Percentiles rank a stretch among this genome's conserved stretches.
Evolutionary conservation across 2,888 invertebrate genomes (phyloP).

Genomic region (Yponomeuta cagnagella): DNA sequence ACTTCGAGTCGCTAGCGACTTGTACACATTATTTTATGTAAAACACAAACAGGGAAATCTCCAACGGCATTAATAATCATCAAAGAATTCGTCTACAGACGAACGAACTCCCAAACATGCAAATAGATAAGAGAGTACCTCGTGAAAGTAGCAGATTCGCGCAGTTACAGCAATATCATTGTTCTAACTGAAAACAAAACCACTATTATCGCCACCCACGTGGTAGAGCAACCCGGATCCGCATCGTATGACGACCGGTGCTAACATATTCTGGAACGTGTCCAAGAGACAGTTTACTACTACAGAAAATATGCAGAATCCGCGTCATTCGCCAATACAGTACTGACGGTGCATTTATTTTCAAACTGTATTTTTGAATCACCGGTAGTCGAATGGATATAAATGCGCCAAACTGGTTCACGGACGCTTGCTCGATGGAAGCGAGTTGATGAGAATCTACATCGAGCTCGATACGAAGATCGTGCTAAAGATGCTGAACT

Average conservation of each 20-base stretch:
- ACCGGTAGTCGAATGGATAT: too few relatives aligned
- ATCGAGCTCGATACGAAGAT: too few relatives aligned
- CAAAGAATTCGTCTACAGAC: not conserved
- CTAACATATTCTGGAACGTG: constrained; percentile 38
- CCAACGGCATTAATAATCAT: too few relatives aligned
- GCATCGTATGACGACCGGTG: not conserved
- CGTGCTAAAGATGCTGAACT: too few relatives aligned
- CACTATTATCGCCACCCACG: constrained; percentile 39
- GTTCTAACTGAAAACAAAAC: constrained; percentile 23
- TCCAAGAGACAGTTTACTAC: constrained; percentile 61
- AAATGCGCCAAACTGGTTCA: too few relatives aligned
- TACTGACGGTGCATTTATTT: constrained; percentile 30
- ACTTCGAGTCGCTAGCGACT: too few relatives aligned
- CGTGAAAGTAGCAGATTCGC: not conserved
- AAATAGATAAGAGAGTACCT: not conserved
- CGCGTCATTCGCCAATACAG: constrained; percentile 40
- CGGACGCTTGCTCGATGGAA: too few relatives aligned
- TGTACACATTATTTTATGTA: too few relatives aligned
- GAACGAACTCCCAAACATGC: not conserved
- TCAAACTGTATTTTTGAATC: constrained; percentile 15
- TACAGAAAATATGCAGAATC: constrained; percentile 48
- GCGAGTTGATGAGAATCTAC: too few relatives aligned
- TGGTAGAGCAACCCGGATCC: constrained; percentile 39
- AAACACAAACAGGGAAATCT: too few relatives aligned
- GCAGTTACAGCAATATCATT: constrained; percentile 24